Percentiles rank a stretch among this genome's conserved stretches.
Conservation (phyloP, 2,797 vertebrate genomes). For the Delichon dasypus region DNA sequence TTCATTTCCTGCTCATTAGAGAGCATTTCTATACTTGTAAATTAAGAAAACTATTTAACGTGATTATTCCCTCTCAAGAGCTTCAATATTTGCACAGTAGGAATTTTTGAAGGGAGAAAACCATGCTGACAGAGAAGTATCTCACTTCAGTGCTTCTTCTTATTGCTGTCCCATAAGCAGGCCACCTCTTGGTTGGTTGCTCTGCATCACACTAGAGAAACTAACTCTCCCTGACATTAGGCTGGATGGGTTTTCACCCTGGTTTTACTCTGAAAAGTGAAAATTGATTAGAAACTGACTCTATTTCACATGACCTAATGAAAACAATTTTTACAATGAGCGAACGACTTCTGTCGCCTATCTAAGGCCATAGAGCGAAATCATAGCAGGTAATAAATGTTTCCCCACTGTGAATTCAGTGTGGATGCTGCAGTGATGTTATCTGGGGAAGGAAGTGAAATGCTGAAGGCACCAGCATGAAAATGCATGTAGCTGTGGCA, state of each 20-base stretch:
- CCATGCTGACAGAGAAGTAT: background rate
- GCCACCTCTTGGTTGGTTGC: constrained; percentile 8
- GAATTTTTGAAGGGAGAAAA: background rate
- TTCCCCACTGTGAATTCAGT: constrained; percentile 66
- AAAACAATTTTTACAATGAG: constrained; percentile 71
- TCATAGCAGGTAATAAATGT: constrained; percentile 72
- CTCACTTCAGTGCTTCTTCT: constrained; percentile 47
- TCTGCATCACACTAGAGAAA: constrained; percentile 50
- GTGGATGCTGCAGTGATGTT: constrained; percentile 52
- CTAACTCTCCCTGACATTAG: constrained; percentile 64
- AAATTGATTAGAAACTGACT: constrained; percentile 76
- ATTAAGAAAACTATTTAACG: background rate
- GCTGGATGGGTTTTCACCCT: constrained; percentile 61
- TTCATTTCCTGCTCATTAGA: background rate
- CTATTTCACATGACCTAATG: constrained; percentile 69
- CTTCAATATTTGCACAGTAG: background rate
- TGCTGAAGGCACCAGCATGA: constrained; percentile 73
- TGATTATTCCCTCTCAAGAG: background rate
- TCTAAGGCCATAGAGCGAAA: constrained; percentile 22
- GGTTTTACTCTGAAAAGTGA: constrained; percentile 52
- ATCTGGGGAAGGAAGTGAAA: constrained; percentile 71
- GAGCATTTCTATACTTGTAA: background rate
- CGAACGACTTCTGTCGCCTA: constrained; percentile 51
- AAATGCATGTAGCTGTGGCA: constrained; percentile 81
- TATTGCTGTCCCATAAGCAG: background rate